Percentiles rank a stretch among this genome's conserved stretches.
Conservation (phyloP, 2,888 invertebrate genomes). For the Empis livida region DNA sequence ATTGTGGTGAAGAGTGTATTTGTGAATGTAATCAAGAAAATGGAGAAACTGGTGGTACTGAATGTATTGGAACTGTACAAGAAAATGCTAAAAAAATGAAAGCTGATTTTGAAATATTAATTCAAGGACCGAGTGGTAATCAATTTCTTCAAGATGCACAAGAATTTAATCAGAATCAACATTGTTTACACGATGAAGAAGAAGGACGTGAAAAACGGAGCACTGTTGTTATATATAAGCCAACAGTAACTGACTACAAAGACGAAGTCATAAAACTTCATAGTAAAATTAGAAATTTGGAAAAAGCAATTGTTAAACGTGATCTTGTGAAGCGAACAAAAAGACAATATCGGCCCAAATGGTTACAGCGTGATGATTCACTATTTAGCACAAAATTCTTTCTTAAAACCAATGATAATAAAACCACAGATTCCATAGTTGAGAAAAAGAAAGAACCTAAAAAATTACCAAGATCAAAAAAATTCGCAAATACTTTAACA, state of each 20-base stretch:
- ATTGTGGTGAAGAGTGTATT: slow-evolving; percentile 36
- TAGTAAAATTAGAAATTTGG: not conserved
- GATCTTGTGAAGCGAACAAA: too few relatives aligned
- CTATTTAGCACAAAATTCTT: too few relatives aligned
- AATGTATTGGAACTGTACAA: slow-evolving; percentile 30
- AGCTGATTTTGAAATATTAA: slow-evolving; percentile 29
- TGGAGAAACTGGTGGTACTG: slow-evolving; percentile 17
- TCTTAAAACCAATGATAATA: too few relatives aligned
- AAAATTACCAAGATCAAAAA: too few relatives aligned
- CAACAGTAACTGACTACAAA: slow-evolving; percentile 7
- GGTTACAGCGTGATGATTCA: too few relatives aligned
- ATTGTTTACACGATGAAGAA: slow-evolving; percentile 5
- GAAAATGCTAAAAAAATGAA: slow-evolving; percentile 22
- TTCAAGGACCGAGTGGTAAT: slow-evolving; percentile 31
- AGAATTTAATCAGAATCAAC: slow-evolving; percentile 24
- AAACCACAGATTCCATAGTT: too few relatives aligned
- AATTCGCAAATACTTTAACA: too few relatives aligned
- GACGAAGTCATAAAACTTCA: not conserved
- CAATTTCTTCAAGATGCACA: slow-evolving; percentile 29
- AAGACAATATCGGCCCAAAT: too few relatives aligned
- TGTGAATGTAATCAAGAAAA: slow-evolving; percentile 33
- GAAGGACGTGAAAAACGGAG: slow-evolving; percentile 22
- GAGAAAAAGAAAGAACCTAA: too few relatives aligned
- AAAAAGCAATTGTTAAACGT: not conserved
- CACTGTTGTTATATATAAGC: slow-evolving; percentile 29